Base-by-base conservation (phyloP, 2,888 invertebrate species). In the Iphiclides podalirius region DNA sequence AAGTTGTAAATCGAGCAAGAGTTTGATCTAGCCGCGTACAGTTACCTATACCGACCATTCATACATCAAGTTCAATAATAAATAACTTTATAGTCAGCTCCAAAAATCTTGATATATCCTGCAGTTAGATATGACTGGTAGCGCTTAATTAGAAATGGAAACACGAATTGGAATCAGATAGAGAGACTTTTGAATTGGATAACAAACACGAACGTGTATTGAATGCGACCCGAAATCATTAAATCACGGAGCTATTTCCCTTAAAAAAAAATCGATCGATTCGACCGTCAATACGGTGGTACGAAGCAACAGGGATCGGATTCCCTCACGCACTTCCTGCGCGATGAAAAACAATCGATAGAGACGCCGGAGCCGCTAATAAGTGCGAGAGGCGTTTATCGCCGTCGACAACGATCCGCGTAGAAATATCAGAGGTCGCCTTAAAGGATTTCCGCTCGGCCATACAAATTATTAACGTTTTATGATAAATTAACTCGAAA, bases 291-390 rank as follows among this genome's bases (percentile, higher is more conserved):
- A 36, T 20, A 9, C n/a, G 15, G 20, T 9, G 23, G 31, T 33
- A 34, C 31, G 40, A 15, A 4, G 8, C 3, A 12, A 17, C 20
- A 17, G 34, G 33, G n/a, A 70, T 67, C 72, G 71, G 82, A 87
- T 86, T 71, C 76, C 72, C 70, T 72, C 86, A 84, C 84, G 85
- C 71, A 70, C 82, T 79, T 85, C 84, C 85, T 83, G 83, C 14
- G 20, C 26, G 17, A 40, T 50, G 36, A 36, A 40, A 45, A 53
- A 62, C 51, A 59, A 59, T 52, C 50, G 43, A 47, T 53, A 35
- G 47, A 47, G 40, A 44, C 54, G 42, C 44, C 53, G 49, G 45
- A 57, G 54, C 43, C 23, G 9, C 49, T 45, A 40, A 45, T 35
- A 35, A 45, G 28, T 31, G 36, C 11, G 7, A 16, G 59, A 52